Evolutionary conservation across 2,888 invertebrate genomes (phyloP), one percentile per base, ranked within the genome.

Genomic region (Trissoscelio sp.): DNA sequence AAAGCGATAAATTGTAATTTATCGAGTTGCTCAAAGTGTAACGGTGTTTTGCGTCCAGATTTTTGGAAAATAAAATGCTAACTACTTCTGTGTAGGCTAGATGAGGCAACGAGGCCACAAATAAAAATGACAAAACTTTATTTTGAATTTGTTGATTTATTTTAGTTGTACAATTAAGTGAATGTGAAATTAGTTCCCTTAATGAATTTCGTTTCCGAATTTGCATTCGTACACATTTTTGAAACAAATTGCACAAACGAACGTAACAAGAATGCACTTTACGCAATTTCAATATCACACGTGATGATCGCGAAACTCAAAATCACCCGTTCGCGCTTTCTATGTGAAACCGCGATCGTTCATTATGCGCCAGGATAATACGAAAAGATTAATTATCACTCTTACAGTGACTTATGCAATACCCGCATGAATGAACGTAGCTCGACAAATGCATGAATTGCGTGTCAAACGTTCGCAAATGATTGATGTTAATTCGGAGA

Each of bases 301-400:
- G 31, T 34, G 72, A 66, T 66, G 51, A 72, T 79, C 72, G 79
- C 51, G 51, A 79, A 79, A 79, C 48, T 66, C 72, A 79, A 79
- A 79, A 79, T 72, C 39, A 11, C 48, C 48, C 34, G 48, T 37
- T n/a, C 53, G 42, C 51, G 72, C 64, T 58, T 72, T 79, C 66
- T 66, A 57, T 48, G 24, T 46, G 70, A 72, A 72, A 57, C 44
- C 31, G 48, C 48, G 24, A 57, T 5, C 22, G 18, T 78, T 70
- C 34, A 66, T 66, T 78, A 44, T 72, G 39, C 34, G 12, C 24
- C 20, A 57, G 16, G 48, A 62, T 79, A 72, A 66, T 72, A 39
- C 18, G 42, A 66, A 46, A 58, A 72, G 72, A 72, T 79, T 79
- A 72, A 72, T 72, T 79, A 78, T 64, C 64, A 31, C 70, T 58